Conservation (phyloP, 1,140 invertebrate species). For the Aphaenogaster floridana region DNA sequence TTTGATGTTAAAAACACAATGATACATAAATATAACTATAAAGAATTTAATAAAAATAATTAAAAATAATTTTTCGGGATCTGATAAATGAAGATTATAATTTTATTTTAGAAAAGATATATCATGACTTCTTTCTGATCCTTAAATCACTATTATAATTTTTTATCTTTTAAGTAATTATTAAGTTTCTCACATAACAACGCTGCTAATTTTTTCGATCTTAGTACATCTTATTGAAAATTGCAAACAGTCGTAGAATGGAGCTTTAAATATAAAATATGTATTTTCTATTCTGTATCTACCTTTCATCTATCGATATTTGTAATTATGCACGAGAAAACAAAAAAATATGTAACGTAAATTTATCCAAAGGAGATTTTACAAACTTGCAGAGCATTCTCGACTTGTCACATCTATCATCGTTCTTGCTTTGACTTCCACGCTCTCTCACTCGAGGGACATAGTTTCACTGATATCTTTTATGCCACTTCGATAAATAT, state of each 20-base stretch:
- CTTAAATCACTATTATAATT: neutral
- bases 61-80: neutral
- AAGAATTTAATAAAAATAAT: neutral
- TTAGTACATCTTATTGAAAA: neutral
- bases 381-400: conserved; percentile 57
- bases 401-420: conserved; percentile 71
- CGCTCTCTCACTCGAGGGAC: conserved; percentile 31
- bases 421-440: conserved; percentile 63
- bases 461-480: conserved; percentile 65
- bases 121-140: neutral
- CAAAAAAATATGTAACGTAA: conserved; percentile 30
- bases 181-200: neutral
- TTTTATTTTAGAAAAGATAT: neutral
- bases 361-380: conserved; percentile 55
- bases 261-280: neutral
- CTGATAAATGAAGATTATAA: neutral
- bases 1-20: conserved; percentile 15
- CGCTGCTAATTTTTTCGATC: neutral
- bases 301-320: neutral
- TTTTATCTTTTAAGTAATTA: conserved; percentile 1
- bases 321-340: conserved; percentile 53
- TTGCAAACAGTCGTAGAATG: neutral
- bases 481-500: conserved; percentile 55
- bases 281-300: neutral
- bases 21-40: neutral